These are phyloP conservation scores for Hemistola chrysoprasaria DNA, from an alignment of 2,888 invertebrate species.

Conservation along the genomic window DNA sequence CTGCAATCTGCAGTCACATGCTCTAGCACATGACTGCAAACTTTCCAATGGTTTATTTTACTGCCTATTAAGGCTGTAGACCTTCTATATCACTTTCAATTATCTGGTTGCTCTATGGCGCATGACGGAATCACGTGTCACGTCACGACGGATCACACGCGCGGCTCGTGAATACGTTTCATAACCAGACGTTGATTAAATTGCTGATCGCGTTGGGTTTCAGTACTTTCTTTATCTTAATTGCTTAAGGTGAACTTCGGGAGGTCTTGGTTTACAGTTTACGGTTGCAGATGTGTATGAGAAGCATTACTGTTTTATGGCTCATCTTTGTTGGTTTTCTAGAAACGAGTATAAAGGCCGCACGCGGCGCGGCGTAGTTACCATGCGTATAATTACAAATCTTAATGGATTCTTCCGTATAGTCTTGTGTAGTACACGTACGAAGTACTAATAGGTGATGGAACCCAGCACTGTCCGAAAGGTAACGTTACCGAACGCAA, in stretches of 20 bases:
- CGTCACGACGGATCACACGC: constrained; percentile 47
- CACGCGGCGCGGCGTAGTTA: too few relatives aligned
- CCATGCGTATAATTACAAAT: too few relatives aligned
- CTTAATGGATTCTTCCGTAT: too few relatives aligned
- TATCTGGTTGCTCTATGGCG: constrained; percentile 37
- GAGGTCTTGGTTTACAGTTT: constrained; percentile 1
- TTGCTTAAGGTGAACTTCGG: constrained; percentile 12
- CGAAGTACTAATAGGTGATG: too few relatives aligned
- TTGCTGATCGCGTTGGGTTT: constrained; percentile 15
- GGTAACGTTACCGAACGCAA: too few relatives aligned
- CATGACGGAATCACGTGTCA: constrained; percentile 46
- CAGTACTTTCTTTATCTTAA: constrained; percentile 20
- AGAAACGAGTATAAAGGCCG: too few relatives aligned
- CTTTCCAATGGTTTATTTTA: constrained; percentile 2
- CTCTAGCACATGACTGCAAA: constrained; percentile 5
- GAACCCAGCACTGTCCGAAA: too few relatives aligned
- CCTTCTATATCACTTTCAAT: constrained; percentile 25
- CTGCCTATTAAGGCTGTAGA: constrained; percentile 8
- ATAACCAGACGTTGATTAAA: constrained; percentile 23
- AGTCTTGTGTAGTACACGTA: too few relatives aligned
- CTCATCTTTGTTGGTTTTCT: too few relatives aligned
- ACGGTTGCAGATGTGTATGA: too few relatives aligned
- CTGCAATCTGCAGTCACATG: constrained; percentile 1
- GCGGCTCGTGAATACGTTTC: constrained; percentile 42
- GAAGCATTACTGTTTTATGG: too few relatives aligned